These are phyloP conservation scores for Tetramorium alpestre DNA, from an alignment of 1,140 invertebrate genomes.

Conservation along the genomic window DNA sequence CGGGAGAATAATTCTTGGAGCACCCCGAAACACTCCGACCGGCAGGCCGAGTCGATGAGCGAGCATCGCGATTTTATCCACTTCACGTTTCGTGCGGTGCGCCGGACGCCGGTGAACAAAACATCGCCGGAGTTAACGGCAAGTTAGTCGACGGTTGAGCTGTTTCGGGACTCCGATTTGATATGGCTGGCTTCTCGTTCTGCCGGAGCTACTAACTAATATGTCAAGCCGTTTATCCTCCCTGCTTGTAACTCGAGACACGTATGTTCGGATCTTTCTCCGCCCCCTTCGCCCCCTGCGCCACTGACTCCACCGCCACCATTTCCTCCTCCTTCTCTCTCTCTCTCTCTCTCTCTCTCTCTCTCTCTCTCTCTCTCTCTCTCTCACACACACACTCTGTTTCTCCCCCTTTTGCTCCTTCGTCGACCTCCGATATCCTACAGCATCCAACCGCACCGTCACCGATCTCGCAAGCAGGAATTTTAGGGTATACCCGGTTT, in stretches of 20 bases:
- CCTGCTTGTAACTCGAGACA: conserved; percentile 69
- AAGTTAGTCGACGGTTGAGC: conserved; percentile 64
- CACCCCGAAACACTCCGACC: not conserved
- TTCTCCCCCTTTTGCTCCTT: not conserved
- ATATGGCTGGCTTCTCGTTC: conserved; percentile 59
- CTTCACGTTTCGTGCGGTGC: conserved; percentile 39
- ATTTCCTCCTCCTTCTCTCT: not conserved
- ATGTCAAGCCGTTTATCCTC: conserved; percentile 76
- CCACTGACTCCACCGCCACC: not conserved
- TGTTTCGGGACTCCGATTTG: conserved; percentile 65
- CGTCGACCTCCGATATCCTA: conserved; percentile 29
- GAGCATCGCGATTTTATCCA: conserved; percentile 45
- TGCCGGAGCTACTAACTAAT: conserved; percentile 71
- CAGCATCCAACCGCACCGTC: conserved; percentile 40
- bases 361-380: not conserved
- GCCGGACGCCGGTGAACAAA: conserved; percentile 44
- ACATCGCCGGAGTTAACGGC: conserved; percentile 59
- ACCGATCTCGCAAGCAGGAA: conserved; percentile 23
- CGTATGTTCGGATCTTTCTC: conserved; percentile 68
- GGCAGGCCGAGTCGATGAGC: not conserved
- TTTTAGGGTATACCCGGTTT: conserved; percentile 42
- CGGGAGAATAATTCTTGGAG: conserved; percentile 1
- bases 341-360: not conserved
- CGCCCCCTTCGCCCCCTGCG: conserved; percentile 1
- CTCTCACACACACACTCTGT: not conserved